phyloP scores from a whole-genome alignment of 2,797 vertebrate genomes.

The Poecilia picta region DNA sequence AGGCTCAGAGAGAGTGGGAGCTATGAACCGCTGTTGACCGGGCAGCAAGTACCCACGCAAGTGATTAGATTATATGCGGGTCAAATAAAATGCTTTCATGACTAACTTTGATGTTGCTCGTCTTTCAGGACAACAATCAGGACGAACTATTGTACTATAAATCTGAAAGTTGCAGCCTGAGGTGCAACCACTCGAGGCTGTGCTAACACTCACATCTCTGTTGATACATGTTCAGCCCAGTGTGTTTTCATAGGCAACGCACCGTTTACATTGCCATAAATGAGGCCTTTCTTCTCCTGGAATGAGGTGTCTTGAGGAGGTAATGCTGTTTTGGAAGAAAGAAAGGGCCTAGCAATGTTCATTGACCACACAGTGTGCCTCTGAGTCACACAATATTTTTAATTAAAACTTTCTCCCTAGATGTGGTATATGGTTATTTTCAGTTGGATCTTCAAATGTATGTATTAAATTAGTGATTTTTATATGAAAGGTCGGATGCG shows the following conservation, averaged over 20 bases:
- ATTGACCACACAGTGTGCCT: constrained; percentile 21
- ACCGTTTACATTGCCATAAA: constrained; percentile 57
- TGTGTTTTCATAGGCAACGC: constrained; percentile 43
- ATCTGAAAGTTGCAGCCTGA: constrained; percentile 42
- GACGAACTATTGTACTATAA: constrained; percentile 44
- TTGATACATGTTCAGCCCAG: constrained; percentile 38
- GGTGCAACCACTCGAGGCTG: constrained; percentile 25
- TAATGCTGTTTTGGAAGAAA: constrained; percentile 29
- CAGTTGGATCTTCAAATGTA: neutral
- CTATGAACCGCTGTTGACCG: constrained; percentile 47
- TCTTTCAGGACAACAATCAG: constrained; percentile 52
- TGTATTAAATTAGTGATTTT: neutral
- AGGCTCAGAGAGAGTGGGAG: constrained; percentile 55
- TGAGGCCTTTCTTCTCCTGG: constrained; percentile 50
- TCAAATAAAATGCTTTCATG: constrained; percentile 76
- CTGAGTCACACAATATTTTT: neutral
- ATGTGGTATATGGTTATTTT: neutral
- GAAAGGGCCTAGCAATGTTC: constrained; percentile 29
- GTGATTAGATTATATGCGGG: constrained; percentile 76
- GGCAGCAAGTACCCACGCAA: constrained; percentile 60
- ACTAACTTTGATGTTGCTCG: constrained; percentile 71
- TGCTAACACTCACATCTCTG: constrained; percentile 23
- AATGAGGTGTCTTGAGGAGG: constrained; percentile 31
- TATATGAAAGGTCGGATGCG: neutral
- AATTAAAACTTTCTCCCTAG: neutral